These are phyloP conservation scores for Sycophila sp. DNA, from an alignment of 1,140 invertebrate species.

Conservation along the genomic window DNA sequence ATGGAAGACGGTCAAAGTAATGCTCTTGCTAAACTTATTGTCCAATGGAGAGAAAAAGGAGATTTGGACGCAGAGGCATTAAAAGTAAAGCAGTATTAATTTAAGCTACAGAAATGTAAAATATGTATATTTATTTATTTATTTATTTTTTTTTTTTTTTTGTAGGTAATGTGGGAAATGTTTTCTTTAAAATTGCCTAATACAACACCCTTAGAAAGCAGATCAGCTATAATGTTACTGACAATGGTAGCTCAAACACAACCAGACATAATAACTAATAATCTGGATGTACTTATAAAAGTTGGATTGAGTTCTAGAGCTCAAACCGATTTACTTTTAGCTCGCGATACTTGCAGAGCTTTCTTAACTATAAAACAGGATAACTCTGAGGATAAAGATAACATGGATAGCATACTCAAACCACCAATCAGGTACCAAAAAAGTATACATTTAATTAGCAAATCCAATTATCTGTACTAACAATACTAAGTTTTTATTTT, in stretches of 20 bases:
- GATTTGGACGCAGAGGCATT: slow-evolving; percentile 69
- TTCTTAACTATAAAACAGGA: slow-evolving; percentile 65
- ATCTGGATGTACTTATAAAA: slow-evolving; percentile 70
- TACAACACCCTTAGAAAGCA: slow-evolving; percentile 74
- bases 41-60: slow-evolving; percentile 72
- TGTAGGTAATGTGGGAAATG: slow-evolving; percentile 82
- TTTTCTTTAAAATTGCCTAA: slow-evolving; percentile 81
- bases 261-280: slow-evolving; percentile 67
- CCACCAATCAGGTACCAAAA: slow-evolving; percentile 48
- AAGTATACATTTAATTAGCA: no score
- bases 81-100: slow-evolving; percentile 47
- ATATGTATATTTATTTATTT: background rate
- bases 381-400: slow-evolving; percentile 44
- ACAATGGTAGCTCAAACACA: slow-evolving; percentile 75
- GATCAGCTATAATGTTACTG: slow-evolving; percentile 76
- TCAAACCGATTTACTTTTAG: slow-evolving; percentile 68
- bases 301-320: slow-evolving; percentile 68
- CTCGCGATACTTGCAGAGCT: slow-evolving; percentile 70
- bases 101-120: background rate
- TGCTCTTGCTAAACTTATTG: slow-evolving; percentile 77
- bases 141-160: slow-evolving; percentile 45
- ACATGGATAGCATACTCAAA: no score
- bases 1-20: slow-evolving; percentile 72
- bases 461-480: no score
- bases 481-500: no score